Base-by-base conservation (phyloP, 2,113 vertebrate genomes). In the Gambusia holbrooki region DNA sequence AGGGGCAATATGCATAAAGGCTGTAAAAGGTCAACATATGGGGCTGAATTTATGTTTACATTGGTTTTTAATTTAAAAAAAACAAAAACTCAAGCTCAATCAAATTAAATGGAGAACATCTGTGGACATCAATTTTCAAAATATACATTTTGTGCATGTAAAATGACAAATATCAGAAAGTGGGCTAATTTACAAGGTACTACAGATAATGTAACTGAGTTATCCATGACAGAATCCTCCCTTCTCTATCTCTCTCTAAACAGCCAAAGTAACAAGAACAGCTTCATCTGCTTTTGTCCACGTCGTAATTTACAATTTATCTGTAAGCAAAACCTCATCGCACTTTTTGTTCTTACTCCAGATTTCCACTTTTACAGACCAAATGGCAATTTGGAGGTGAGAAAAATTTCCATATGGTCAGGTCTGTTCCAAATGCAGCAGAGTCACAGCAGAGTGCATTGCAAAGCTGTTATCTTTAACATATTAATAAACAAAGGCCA, bases 371-470 rank as follows among this genome's bases (percentile, higher is more conserved):
- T 74, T 69, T 15, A 63, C 63, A 71, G 32, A 69, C 62, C 54
- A 62, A 80, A 61, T 40, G 30, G 29, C 17, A 51, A 33, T 35
- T 42, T 19, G n/a, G 14, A 64, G 17, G 22, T 29, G 61, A 62
- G 35, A 73, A 62, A 73, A 48, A 9, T n/a, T 2, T 64, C 29
- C 58, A 61, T 77, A 63, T 63, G 42, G 61, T 66, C 30, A 48
- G 40, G 30, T 65, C 37, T 69, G 66, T 27, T 74, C 7, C 22
- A 62, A 48, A 67, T 13, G 66, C 30, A 51, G n/a, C 15, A 32
- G 35, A 22, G 58, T 62, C 11, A 0, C 62, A 45, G 35, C 22
- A 27, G 28, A 67, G 25, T 14, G 15, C 64, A 76, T 66, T 67
- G 5, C n/a, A 68, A 66, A 5, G 1, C 54, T 66, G 66, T 77